Evolutionary conservation across 2,113 vertebrate genomes (phyloP).

Genomic region (Crotalus tigris): DNA sequence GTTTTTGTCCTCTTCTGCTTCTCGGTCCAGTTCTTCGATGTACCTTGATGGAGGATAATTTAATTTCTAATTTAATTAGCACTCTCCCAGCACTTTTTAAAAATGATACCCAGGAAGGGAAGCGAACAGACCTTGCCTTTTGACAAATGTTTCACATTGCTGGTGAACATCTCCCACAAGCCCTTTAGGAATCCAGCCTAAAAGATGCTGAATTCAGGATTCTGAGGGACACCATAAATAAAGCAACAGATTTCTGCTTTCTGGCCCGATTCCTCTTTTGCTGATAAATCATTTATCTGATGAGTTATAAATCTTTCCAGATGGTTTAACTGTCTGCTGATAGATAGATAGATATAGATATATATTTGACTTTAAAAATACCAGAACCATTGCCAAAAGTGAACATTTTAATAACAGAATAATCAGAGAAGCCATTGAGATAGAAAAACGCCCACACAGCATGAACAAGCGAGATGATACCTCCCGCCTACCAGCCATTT

Average conservation of each 20-base stretch:
- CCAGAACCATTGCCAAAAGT: too few species aligned
- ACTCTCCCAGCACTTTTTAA: not conserved
- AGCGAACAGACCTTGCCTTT: not conserved
- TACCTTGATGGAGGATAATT: constrained; percentile 53
- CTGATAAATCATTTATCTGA: not conserved
- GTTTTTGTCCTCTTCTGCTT: constrained; percentile 49
- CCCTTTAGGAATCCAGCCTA: not conserved
- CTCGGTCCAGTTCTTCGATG: constrained; percentile 61
- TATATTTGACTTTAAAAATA: too few species aligned
- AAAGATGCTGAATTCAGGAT: not conserved
- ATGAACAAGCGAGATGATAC: too few species aligned
- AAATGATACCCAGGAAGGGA: not conserved
- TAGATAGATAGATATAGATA: too few species aligned
- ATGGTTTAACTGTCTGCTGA: not conserved
- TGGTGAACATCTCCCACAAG: not conserved
- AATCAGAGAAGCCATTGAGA: too few species aligned
- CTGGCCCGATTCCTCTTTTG: not conserved
- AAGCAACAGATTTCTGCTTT: not conserved
- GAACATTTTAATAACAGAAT: too few species aligned
- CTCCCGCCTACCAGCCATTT: too few species aligned
- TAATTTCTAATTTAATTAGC: not conserved
- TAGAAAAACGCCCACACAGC: too few species aligned
- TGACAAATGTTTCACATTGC: not conserved
- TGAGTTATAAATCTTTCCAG: not conserved
- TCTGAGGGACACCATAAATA: not conserved